Evolutionary conservation across 2,113 vertebrate species (phyloP), one percentile per base, ranked within the genome.

Genomic region (Callionymus lyra): DNA sequence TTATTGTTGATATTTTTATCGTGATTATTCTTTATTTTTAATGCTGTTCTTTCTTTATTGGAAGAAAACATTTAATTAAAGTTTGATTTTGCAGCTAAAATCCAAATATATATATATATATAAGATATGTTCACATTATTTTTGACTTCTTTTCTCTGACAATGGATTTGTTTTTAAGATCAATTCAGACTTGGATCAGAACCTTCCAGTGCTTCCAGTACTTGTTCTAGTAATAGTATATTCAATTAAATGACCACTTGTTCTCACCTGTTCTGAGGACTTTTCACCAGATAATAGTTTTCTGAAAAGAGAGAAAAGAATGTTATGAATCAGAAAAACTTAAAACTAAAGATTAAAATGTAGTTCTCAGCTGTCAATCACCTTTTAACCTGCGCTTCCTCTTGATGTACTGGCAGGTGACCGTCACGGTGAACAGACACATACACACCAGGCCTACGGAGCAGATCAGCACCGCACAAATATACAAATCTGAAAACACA

Each of bases 361-460:
- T 6, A 15, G 6, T 15, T 31, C 12, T 33, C 17, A 3, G 6
- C 17, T 32, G 31, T 21, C 48, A 16, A 16, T 77, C 81, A 97
- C 94, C 91, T 87, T 86, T 85, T 70, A 88, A 84, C 54, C 83
- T 87, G 56, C 82, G 87, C 73, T 85, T 95, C 84, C 78, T 90
- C 57, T 90, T 80, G 63, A 94, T 71, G 47, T 85, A 91, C 80
- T 94, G 93, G 72, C 91, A 97, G 75, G 85, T 74, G 38, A 96
- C 84, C 8, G 88, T 83, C 34, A 93, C 71, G 0, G 89, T 90
- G 63, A 97, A 97, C 64, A 96, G 82, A 27, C 92, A 86, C 60
- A 97, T 87, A 0, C 91, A 94, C 77, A 95, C 47, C 36, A 97
- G 89, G n/a, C 94, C 94, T 34, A 90, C 59, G 1, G 88, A 93